These are phyloP conservation scores for Enteromius anoplus DNA, from an alignment of 2,797 vertebrate genomes.

Conservation along the genomic window DNA sequence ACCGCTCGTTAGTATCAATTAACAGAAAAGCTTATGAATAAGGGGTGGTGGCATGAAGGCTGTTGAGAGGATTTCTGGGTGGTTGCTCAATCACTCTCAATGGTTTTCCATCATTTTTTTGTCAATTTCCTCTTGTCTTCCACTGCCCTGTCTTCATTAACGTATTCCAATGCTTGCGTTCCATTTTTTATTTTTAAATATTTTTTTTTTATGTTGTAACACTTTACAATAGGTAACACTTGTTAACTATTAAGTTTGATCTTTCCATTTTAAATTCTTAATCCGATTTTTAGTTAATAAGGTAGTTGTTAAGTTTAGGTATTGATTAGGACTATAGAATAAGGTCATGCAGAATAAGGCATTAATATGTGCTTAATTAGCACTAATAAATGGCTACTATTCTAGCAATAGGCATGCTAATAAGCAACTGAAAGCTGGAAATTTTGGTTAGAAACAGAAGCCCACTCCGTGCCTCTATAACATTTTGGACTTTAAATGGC, in stretches of 20 bases:
- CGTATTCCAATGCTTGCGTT: not conserved
- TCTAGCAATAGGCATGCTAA: too few species aligned
- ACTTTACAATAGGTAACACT: too few species aligned
- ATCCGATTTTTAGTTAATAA: too few species aligned
- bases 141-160: not conserved
- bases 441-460: too few species aligned
- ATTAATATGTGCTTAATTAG: too few species aligned
- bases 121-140: not conserved
- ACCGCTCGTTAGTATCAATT: constrained; percentile 58
- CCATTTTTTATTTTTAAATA: not conserved
- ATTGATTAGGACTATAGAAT: too few species aligned
- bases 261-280: too few species aligned
- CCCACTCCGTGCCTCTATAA: not conserved
- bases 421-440: too few species aligned
- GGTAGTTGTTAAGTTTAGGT: too few species aligned
- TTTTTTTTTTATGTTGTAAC: not conserved
- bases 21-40: constrained; percentile 46
- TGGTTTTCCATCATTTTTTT: constrained; percentile 18
- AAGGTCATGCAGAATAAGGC: too few species aligned
- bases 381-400: too few species aligned
- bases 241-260: too few species aligned
- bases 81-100: constrained; percentile 8
- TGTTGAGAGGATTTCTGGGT: constrained; percentile 32
- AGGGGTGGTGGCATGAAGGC: not conserved
- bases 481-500: not conserved